Conservation (phyloP, 2,888 invertebrate genomes). For the Seira sanloemensis region DNA sequence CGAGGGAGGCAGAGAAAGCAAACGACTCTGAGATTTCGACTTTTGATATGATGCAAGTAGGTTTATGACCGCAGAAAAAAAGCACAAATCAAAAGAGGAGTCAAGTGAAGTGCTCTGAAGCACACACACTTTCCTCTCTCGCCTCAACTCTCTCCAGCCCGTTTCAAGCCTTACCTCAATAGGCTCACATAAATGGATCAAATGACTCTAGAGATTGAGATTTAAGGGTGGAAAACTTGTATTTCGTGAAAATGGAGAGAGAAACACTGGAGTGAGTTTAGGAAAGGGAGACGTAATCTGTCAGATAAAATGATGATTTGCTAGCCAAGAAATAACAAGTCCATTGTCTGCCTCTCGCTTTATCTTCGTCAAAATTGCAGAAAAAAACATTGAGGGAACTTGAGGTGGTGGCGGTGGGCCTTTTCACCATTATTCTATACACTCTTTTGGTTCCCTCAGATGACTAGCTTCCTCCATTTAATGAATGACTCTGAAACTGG, state of each 20-base stretch:
- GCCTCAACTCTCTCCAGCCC: not conserved
- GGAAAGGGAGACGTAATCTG: not conserved
- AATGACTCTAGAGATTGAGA: not conserved
- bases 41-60: slow-evolving; percentile 28
- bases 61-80: slow-evolving; percentile 32
- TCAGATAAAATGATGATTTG: slow-evolving; percentile 24
- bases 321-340: slow-evolving; percentile 23
- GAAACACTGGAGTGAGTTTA: not conserved
- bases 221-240: not conserved
- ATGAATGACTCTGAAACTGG: not conserved
- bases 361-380: not conserved
- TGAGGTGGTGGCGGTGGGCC: not conserved
- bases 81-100: not conserved
- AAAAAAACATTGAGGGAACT: not conserved
- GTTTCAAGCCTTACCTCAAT: not conserved
- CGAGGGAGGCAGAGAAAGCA: slow-evolving; percentile 6
- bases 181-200: not conserved
- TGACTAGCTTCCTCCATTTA: not conserved
- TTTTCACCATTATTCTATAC: not conserved
- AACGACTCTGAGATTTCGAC: slow-evolving; percentile 27
- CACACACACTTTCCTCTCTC: not conserved
- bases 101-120: not conserved
- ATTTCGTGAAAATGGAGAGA: not conserved
- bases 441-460: too few relatives aligned
- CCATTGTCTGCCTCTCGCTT: slow-evolving; percentile 20